Base-by-base conservation (phyloP, 2,113 vertebrate genomes). In the Motacilla alba region DNA sequence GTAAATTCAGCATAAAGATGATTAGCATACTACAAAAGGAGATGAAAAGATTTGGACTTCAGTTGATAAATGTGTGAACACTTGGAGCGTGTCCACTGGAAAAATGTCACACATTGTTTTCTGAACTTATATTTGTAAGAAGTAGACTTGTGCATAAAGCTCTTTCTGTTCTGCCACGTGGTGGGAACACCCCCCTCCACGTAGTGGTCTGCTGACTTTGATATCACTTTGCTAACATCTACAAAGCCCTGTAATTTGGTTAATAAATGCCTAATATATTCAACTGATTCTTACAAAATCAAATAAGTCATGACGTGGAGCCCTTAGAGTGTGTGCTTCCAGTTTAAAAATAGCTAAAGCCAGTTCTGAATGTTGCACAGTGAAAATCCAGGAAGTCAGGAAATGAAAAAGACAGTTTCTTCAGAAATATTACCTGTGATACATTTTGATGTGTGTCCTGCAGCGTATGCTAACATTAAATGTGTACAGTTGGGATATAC, bases 1-100 rank as follows among this genome's bases (percentile, higher is more conserved):
- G 92, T 94, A 95, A 95, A 95, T 87, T 83, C 88, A 78, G 47
- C 79, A 81, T 93, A 94, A 94, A 87, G 73, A 64, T 84, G 37
- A 86, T 86, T 83, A 92, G 70, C 62, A 58, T 89, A 55, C n/a
- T 94, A 46, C 78, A 74, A 46, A 31, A 59, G 73, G 37, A 93
- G 86, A 75, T 80, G 44, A 95, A 94, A 92, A 93, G 76, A 86
- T 88, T 78, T 67, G 85, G 56, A 33, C 53, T 91, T 87, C 43
- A 63, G 67, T 37, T 91, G 87, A 63, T 68, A 85, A 91, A 50
- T 7, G 2, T 87, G 50, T 69, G 50, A 93, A 50, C 7, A 3
- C 56, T 93, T 86, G 95, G 67, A 92, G 75, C 1, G 0, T 67
- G 72, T 88, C 67, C 75, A 31, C 78, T 74, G 88, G 88, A 64